Evolutionary conservation across 2,888 invertebrate species (phyloP), one percentile per base, ranked within the genome.

Genomic region (Fragum whitleyi): DNA sequence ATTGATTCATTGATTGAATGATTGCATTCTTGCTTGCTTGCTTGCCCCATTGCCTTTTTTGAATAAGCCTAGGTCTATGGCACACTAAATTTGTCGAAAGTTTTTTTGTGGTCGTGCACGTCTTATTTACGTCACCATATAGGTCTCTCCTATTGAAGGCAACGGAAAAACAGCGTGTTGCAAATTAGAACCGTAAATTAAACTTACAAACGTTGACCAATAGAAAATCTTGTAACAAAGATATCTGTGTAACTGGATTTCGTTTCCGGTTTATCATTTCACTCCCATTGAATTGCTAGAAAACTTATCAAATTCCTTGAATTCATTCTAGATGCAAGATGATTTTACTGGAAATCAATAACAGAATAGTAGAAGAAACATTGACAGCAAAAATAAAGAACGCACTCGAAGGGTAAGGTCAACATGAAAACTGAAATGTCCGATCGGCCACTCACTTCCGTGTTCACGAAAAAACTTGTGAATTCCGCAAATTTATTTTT

Each of bases 341-440:
- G 95, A 95, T 95, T 91, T 91, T 95, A 95, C 96, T 99, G 94
- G 99, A 99, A 96, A 98, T 98, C 95, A 98, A 99, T 95, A 99
- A 99, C 96, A 97, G 98, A 95, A 98, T 99, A 95, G 97, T 99
- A 92, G 98, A 98, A 95, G 99, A 99, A 95, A 98, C 98, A 83
- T 95, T 99, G 94, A 96, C 97, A 93, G 96, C 97, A 92, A 99
- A 99, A 96, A 98, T 98, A 95, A 97, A 97, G 95, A 98, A 98
- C 96, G 97, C 97, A 94, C 95, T 97, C 95, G 97, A 97, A 93
- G 98, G 98, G 99, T 99, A 95, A 96, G 97, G 36, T 32, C 16
- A 29, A 16, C 26, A 29, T 32, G 36, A 28, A 21, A 19, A n/a
- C 16, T 88, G 79, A 77, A 90, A 77, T 96, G 21, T 53, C n/a